phyloP scores from a whole-genome alignment of 1,140 invertebrate species.

The Brachionus sp. region DNA sequence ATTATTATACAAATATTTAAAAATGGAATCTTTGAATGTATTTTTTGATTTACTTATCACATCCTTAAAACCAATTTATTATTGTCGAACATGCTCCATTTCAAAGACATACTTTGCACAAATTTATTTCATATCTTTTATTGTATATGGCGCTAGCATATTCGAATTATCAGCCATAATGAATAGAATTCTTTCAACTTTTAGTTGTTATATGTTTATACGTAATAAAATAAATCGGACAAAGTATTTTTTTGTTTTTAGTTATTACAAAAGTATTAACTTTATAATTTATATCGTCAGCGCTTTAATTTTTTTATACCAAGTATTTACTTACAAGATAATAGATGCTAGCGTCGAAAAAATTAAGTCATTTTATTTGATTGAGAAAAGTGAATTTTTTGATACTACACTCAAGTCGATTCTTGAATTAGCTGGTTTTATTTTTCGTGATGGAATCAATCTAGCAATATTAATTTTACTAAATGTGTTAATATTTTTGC shows the following conservation, averaged over 20 bases:
- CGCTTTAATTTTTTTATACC: neutral
- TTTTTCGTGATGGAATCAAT: neutral
- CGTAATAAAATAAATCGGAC: neutral
- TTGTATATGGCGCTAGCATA: constrained; percentile 1
- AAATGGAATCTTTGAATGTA: constrained; percentile 19
- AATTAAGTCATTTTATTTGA: neutral
- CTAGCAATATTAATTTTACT: neutral
- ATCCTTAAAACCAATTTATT: neutral
- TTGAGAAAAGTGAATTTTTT: constrained; percentile 1
- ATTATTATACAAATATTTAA: constrained; percentile 1
- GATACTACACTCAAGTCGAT: neutral
- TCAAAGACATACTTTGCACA: neutral
- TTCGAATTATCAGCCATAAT: neutral
- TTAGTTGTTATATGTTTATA: neutral
- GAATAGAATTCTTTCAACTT: neutral
- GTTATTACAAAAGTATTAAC: neutral
- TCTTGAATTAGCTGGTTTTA: neutral
- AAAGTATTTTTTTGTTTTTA: neutral
- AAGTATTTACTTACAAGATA: neutral
- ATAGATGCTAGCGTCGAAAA: neutral
- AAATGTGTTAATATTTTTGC: neutral
- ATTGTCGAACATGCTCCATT: neutral
- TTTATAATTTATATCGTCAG: neutral
- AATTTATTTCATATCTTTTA: neutral
- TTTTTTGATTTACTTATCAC: neutral